Conservation (phyloP, 2,113 vertebrate species). For the Anser brachyrhynchus region DNA sequence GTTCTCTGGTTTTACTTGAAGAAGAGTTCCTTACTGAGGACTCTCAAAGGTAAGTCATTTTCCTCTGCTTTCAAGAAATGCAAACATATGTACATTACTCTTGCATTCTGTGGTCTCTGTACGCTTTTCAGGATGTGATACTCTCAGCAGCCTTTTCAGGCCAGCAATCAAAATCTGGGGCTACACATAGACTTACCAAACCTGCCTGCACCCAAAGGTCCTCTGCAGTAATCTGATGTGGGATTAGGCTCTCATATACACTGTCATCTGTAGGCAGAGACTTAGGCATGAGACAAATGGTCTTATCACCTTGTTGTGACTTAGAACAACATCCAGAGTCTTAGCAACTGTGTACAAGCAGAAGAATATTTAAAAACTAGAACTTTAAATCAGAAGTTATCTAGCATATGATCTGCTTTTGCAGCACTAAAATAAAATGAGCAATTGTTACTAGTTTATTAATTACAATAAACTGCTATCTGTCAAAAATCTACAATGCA, state of each 20-base stretch:
- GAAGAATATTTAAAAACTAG: neutral
- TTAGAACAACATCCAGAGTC: neutral
- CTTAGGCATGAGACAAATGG: neutral
- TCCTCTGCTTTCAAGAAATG: neutral
- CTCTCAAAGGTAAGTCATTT: constrained; percentile 1
- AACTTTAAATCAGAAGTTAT: neutral
- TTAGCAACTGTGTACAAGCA: neutral
- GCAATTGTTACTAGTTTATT: neutral
- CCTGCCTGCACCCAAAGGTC: neutral
- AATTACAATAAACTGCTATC: neutral
- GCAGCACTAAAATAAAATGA: neutral
- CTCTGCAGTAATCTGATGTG: neutral
- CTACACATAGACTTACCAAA: neutral
- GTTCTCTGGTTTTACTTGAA: neutral
- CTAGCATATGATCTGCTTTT: neutral
- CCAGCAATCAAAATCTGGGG: neutral
- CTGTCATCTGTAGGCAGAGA: neutral
- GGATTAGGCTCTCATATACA: neutral
- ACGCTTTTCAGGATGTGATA: neutral
- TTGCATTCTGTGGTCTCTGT: neutral
- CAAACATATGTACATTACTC: neutral
- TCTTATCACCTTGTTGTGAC: neutral
- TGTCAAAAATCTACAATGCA: neutral
- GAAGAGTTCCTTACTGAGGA: neutral
- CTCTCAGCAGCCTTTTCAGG: neutral